Evolutionary conservation across 2,797 vertebrate genomes (phyloP).

Genomic region (Sphenopsis melanotis): DNA sequence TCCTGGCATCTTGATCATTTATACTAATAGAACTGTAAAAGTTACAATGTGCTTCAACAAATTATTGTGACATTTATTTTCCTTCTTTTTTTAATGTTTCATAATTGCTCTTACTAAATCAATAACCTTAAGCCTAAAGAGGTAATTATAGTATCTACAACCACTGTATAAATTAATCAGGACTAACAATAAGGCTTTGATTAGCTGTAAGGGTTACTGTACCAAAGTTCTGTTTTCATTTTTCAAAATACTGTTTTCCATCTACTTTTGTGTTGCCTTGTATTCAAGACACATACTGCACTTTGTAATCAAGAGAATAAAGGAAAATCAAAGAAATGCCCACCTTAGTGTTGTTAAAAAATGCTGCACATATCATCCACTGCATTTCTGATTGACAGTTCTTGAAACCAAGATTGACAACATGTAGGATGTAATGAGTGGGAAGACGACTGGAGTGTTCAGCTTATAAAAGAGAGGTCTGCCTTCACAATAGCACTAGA

Average conservation of each 20-base stretch:
- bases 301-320: constrained; percentile 60
- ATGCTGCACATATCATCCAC: neutral
- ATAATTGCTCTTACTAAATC: neutral
- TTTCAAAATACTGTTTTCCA: constrained; percentile 49
- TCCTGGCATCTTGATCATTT: neutral
- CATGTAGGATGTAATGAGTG: constrained; percentile 59
- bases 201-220: neutral
- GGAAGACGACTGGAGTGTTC: constrained; percentile 45
- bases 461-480: constrained; percentile 42
- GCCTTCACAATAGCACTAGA: constrained; percentile 34
- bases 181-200: constrained; percentile 31
- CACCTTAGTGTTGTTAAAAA: constrained; percentile 11
- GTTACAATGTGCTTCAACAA: neutral
- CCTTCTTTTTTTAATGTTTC: neutral
- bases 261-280: constrained; percentile 27
- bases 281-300: neutral
- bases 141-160: neutral
- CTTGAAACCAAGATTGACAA: constrained; percentile 60
- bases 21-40: neutral
- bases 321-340: constrained; percentile 44
- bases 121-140: neutral
- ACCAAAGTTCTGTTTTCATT: constrained; percentile 17
- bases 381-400: constrained; percentile 49
- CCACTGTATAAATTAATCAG: neutral
- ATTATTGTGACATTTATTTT: neutral